phyloP scores from a whole-genome alignment of 1,140 invertebrate genomes.

The Diachasma alloeum region DNA sequence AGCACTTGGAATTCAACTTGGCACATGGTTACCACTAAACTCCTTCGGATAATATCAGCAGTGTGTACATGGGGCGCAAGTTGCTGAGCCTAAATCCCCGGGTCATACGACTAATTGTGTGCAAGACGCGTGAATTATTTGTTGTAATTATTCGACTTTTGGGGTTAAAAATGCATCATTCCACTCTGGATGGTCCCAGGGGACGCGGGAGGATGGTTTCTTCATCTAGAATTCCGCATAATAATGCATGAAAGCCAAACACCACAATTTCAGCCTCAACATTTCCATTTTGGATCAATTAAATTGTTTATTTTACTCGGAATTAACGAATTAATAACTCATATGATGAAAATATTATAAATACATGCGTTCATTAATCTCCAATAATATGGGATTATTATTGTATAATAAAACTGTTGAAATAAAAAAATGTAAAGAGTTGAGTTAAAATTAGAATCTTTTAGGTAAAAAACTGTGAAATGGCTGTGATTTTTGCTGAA shows the following conservation, averaged over 20 bases:
- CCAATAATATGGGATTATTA: too few species aligned
- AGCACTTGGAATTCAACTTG: not conserved
- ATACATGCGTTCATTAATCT: too few species aligned
- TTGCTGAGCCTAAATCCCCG: not conserved
- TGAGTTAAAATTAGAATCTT: too few species aligned
- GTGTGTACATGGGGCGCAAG: not conserved
- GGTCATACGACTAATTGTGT: not conserved
- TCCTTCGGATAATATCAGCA: not conserved
- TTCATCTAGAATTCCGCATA: not conserved
- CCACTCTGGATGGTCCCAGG: not conserved
- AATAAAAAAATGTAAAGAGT: too few species aligned
- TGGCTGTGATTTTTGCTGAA: too few species aligned
- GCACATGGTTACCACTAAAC: conserved; percentile 1
- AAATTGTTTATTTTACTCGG: too few species aligned
- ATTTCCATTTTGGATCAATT: not conserved
- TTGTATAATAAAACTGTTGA: too few species aligned
- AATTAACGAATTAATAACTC: too few species aligned
- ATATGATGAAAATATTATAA: too few species aligned
- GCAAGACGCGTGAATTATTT: not conserved
- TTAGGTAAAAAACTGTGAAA: too few species aligned
- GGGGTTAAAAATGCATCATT: not conserved
- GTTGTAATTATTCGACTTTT: not conserved
- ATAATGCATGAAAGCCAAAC: not conserved
- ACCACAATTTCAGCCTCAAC: not conserved
- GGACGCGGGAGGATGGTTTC: too few species aligned